phyloP scores from a whole-genome alignment of 2,888 invertebrate genomes.

The Hirtodrosophila duncani region DNA sequence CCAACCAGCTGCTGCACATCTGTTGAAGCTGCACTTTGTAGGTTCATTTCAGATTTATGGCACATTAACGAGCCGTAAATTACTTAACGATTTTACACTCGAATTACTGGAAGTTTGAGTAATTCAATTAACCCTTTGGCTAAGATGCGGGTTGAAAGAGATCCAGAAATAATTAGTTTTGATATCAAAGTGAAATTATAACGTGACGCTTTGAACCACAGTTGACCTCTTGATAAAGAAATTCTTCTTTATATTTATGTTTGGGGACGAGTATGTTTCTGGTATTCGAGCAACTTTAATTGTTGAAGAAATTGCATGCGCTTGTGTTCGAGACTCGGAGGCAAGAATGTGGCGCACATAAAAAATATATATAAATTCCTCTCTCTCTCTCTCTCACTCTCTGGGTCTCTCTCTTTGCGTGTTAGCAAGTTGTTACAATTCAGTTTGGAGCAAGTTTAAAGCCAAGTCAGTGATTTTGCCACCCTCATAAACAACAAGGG shows the following conservation, averaged over 20 bases:
- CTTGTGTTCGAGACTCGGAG: conserved; percentile 7
- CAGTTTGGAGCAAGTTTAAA: conserved; percentile 21
- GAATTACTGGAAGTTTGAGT: conserved; percentile 26
- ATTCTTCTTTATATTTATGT: neutral
- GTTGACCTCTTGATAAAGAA: conserved; percentile 25
- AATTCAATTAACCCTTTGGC: conserved; percentile 41
- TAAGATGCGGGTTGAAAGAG: conserved; percentile 23
- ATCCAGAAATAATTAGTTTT: conserved; percentile 6
- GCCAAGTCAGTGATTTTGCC: conserved; percentile 14
- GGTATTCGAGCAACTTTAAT: conserved; percentile 24
- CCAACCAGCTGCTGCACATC: conserved; percentile 21
- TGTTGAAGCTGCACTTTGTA: conserved; percentile 27
- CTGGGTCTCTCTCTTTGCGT: conserved; percentile 36
- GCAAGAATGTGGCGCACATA: conserved; percentile 30
- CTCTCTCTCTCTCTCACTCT: conserved; percentile 16
- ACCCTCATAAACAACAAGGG: conserved; percentile 38
- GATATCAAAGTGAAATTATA: conserved; percentile 21
- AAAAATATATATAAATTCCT: conserved; percentile 38
- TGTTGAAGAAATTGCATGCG: conserved; percentile 37
- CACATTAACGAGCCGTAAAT: conserved; percentile 17
- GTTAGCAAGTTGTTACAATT: conserved; percentile 38
- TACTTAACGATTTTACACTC: conserved; percentile 10
- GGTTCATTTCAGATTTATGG: conserved; percentile 32
- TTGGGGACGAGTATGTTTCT: neutral
- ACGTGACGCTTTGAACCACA: conserved; percentile 49